phyloP scores from a whole-genome alignment of 2,797 vertebrate species.

The Eulemur albifrons region DNA sequence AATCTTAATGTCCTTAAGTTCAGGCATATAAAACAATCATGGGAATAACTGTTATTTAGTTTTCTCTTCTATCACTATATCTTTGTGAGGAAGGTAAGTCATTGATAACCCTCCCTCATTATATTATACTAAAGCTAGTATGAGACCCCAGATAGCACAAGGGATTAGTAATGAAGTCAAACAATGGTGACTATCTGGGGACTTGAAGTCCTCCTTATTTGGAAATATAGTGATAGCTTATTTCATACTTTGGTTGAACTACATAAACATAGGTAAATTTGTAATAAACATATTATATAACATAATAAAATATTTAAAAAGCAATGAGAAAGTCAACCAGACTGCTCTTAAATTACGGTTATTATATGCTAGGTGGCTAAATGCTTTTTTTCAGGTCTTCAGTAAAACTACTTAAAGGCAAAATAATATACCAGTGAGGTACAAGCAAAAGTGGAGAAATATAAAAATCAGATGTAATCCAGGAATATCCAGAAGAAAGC shows the following conservation, averaged over 20 bases:
- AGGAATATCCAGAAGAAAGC: not conserved
- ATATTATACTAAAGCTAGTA: slow-evolving; percentile 14
- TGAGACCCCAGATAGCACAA: slow-evolving; percentile 17
- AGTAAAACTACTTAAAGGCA: not conserved
- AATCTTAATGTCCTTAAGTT: slow-evolving; percentile 1
- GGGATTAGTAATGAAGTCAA: slow-evolving; percentile 26
- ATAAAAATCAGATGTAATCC: not conserved
- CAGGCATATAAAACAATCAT: slow-evolving; percentile 1
- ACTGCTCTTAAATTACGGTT: slow-evolving; percentile 4
- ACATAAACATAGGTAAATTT: slow-evolving; percentile 2
- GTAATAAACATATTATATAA: not conserved
- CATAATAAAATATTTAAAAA: slow-evolving; percentile 54
- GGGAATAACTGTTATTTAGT: not conserved
- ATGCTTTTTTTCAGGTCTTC: not conserved
- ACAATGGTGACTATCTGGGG: not conserved
- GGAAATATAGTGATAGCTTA: not conserved
- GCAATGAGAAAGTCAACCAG: not conserved
- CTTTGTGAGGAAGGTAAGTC: slow-evolving; percentile 22
- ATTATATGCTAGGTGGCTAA: not conserved
- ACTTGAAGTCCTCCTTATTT: not conserved
- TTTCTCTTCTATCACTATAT: slow-evolving; percentile 7
- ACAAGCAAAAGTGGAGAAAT: slow-evolving; percentile 27
- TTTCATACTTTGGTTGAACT: slow-evolving; percentile 17
- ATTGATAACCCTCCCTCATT: slow-evolving; percentile 7
- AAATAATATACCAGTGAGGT: slow-evolving; percentile 5